Evolutionary conservation across 2,113 vertebrate genomes (phyloP).

Genomic region (Engraulis encrasicolus): DNA sequence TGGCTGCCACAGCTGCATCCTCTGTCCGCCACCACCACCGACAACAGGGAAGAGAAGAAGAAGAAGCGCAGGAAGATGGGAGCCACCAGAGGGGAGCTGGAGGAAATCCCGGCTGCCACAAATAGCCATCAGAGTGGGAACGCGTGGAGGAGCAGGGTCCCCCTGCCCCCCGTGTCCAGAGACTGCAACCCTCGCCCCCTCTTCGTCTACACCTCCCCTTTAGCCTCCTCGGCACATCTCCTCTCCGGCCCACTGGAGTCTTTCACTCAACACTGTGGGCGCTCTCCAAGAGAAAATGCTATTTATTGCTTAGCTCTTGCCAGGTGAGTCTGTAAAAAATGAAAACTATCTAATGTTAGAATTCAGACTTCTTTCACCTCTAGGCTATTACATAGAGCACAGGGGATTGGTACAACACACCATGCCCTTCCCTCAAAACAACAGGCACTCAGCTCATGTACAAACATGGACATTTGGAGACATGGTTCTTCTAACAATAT

Average conservation of each 20-base stretch:
- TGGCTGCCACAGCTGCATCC: constrained; percentile 53
- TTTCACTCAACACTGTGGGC: constrained; percentile 59
- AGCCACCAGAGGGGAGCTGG: not conserved
- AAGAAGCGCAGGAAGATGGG: constrained; percentile 18
- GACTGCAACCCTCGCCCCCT: constrained; percentile 46
- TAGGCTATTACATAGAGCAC: not conserved
- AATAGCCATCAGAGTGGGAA: constrained; percentile 41
- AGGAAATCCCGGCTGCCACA: constrained; percentile 38
- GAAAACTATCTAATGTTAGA: too few species aligned
- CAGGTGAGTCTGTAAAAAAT: constrained; percentile 62
- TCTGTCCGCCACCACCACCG: constrained; percentile 1
- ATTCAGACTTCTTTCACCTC: not conserved
- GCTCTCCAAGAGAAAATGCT: constrained; percentile 72
- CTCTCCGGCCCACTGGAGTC: constrained; percentile 54
- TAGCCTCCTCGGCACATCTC: constrained; percentile 44
- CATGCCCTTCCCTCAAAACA: not conserved
- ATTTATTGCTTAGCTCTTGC: constrained; percentile 71
- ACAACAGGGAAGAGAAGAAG: constrained; percentile 27
- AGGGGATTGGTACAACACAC: not conserved
- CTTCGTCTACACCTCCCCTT: constrained; percentile 42
- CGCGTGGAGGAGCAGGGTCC: constrained; percentile 49
- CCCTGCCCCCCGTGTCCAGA: constrained; percentile 62
- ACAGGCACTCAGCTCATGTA: not conserved
- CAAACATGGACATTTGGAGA: not conserved
- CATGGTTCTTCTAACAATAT: not conserved